Conservation (phyloP, 2,113 vertebrate genomes). For the Nipponia nippon region DNA sequence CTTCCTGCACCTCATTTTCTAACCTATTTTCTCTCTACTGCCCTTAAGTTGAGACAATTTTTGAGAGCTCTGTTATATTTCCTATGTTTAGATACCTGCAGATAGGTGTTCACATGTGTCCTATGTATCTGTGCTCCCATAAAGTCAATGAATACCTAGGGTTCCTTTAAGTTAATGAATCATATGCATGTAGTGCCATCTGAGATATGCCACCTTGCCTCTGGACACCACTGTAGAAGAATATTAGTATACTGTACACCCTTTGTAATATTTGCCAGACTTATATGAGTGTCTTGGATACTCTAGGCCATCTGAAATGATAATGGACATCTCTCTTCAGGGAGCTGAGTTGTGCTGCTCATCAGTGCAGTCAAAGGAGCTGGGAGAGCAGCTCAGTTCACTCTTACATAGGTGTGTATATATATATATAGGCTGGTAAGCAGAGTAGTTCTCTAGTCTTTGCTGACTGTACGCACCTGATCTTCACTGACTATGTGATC, state of each 20-base stretch:
- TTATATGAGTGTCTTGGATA: background rate
- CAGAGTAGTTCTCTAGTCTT: background rate
- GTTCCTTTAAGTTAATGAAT: background rate
- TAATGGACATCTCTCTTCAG: background rate
- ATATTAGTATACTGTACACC: background rate
- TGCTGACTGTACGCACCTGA: background rate
- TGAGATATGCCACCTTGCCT: background rate
- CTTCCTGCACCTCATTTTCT: background rate
- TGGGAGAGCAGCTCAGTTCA: background rate
- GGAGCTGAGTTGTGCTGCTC: background rate
- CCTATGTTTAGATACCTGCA: background rate
- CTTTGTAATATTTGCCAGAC: background rate
- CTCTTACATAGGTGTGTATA: background rate
- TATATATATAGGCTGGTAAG: background rate
- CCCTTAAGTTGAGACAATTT: background rate
- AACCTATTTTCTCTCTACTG: background rate
- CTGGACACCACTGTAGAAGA: background rate
- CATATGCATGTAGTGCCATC: background rate
- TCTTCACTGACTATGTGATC: background rate
- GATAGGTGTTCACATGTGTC: background rate
- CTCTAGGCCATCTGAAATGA: background rate
- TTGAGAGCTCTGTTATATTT: background rate
- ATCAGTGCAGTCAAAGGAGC: background rate
- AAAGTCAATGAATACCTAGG: background rate
- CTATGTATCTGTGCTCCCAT: background rate